Base-by-base conservation (phyloP, 2,888 invertebrate genomes). In the Ecliptopera silaceata region DNA sequence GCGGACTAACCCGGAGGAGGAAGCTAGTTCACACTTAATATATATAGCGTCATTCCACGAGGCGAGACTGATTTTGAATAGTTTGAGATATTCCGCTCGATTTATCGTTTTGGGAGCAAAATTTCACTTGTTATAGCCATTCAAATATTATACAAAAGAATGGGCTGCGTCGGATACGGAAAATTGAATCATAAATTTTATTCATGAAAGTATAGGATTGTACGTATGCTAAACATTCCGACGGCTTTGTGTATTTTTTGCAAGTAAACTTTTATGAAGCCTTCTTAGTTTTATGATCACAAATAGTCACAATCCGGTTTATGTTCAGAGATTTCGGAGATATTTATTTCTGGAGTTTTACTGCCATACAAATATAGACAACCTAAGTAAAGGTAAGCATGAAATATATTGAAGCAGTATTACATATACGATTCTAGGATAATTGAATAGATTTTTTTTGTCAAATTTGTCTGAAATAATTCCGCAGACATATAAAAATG, bases 51-150 rank as follows among this genome's bases (percentile, higher is more conserved):
- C 69, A 68, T 70, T 80, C 74, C 69, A 70, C 69, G 64, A 70
- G 63, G 65, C 69, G 74, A 72, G 74, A 80, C 77, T 78, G 80
- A 82, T 80, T 81, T 80, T 79, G 77, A 82, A 82, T 82, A 79
- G 81, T 82, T 79, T 74, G 77, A 80, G 77, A 80, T 82, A 81
- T 80, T 71, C 62, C 69, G 60, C 52, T 51, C 74, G 68, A 82
- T 82, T 80, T 81, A 81, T 78, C 76, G 72, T 71, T 72, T 70
- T 59, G 67, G 62, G 69, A 74, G 69, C 68, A 61, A 68, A 71
- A 69, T 74, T 72, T 75, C 68, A 70, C 68, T 64, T 59, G 51
- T 65, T 39, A 63, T 47, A 59, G 44, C 63, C 54, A 65, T 65
- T 65, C 61, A 63, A 61, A 65, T 65, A 63, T 61, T 61, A 62